Conservation (phyloP, 1,140 invertebrate species). For the Solenopsis invicta region DNA sequence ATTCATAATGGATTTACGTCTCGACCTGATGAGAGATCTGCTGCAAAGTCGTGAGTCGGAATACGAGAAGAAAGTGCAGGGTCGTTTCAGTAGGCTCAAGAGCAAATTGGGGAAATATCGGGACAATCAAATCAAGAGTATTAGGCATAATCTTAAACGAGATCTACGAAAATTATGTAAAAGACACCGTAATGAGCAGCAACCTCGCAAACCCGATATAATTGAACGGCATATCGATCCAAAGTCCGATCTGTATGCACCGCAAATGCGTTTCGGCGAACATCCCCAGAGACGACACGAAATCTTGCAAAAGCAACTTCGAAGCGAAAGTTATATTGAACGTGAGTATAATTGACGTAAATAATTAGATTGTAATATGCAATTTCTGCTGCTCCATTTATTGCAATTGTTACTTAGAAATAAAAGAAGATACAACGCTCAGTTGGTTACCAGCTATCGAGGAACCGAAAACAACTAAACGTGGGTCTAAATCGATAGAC, state of each 20-base stretch:
- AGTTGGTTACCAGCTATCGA: conserved; percentile 77
- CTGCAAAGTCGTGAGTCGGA: conserved; percentile 83
- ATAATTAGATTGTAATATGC: neutral
- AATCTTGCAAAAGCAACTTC: conserved; percentile 59
- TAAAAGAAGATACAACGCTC: conserved; percentile 77
- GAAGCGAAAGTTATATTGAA: conserved; percentile 31
- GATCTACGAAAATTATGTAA: conserved; percentile 88
- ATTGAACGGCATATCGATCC: conserved; percentile 84
- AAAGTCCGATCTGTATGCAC: conserved; percentile 87
- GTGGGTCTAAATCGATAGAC: conserved; percentile 76
- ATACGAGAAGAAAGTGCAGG: conserved; percentile 84
- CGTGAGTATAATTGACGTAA: conserved; percentile 41
- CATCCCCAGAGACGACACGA: conserved; percentile 78
- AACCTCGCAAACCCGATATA: conserved; percentile 82
- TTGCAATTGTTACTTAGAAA: conserved; percentile 66
- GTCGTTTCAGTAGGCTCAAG: conserved; percentile 75
- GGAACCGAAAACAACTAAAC: conserved; percentile 73
- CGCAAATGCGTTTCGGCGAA: conserved; percentile 85
- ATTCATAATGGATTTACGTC: conserved; percentile 88
- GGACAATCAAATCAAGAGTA: conserved; percentile 75
- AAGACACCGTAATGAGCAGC: conserved; percentile 80
- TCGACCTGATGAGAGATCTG: conserved; percentile 87
- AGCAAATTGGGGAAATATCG: conserved; percentile 70
- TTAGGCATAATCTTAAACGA: conserved; percentile 80
- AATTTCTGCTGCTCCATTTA: neutral